These are phyloP conservation scores for Rhinolophus ferrumequinum DNA, from an alignment of 2,113 vertebrate genomes.

Conservation along the genomic window DNA sequence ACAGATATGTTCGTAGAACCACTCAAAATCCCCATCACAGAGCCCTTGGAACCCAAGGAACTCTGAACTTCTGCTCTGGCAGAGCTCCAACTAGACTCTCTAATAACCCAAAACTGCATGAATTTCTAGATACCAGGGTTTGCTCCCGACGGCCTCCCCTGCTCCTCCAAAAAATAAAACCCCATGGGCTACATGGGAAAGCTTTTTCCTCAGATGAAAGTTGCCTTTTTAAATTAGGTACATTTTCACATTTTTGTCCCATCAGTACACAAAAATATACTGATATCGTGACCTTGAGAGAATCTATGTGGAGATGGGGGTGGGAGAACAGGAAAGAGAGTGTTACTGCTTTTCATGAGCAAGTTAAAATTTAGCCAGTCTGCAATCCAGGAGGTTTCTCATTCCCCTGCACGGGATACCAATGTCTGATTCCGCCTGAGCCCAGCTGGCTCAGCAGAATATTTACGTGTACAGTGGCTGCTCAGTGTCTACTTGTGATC, in stretches of 20 bases:
- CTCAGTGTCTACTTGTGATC: background rate
- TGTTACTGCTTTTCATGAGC: background rate
- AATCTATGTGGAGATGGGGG: background rate
- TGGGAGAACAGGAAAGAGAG: background rate
- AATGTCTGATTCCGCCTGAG: background rate
- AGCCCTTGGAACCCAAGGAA: background rate
- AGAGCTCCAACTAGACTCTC: background rate
- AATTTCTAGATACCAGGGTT: constrained; percentile 8
- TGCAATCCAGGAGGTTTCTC: constrained; percentile 28
- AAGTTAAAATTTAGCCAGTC: constrained; percentile 29
- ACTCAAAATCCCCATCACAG: background rate
- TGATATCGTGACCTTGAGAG: background rate
- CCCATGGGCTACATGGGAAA: background rate
- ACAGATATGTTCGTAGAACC: background rate
- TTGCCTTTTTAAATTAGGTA: background rate
- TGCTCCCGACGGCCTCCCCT: background rate
- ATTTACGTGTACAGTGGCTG: background rate
- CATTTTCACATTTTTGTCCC: background rate
- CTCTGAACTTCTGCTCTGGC: background rate
- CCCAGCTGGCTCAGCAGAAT: background rate
- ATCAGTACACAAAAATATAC: constrained; percentile 19
- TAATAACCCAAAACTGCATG: background rate
- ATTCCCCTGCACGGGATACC: constrained; percentile 8
- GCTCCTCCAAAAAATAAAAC: constrained; percentile 20
- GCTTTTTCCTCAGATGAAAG: background rate